These are phyloP conservation scores for Meandrina meandrites DNA, from an alignment of 92 coral and sea anemone species.

Conservation along the genomic window DNA sequence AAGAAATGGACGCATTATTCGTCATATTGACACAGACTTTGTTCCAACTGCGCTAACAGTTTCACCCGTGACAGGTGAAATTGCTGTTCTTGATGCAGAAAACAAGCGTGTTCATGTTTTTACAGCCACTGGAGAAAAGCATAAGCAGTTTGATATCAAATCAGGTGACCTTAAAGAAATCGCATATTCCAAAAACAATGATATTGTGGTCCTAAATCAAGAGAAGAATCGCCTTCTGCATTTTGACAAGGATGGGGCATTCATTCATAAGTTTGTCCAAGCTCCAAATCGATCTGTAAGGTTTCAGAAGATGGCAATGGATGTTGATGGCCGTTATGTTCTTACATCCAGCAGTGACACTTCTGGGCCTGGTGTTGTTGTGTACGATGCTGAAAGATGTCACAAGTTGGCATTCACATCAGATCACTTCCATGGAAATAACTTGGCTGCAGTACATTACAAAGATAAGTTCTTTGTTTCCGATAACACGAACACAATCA, in stretches of 20 bases:
- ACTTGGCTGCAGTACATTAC: conserved; percentile 26
- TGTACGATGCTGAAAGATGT: conserved; percentile 30
- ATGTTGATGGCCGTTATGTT: conserved; percentile 24
- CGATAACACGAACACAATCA: conserved; percentile 21
- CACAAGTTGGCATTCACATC: conserved; percentile 33
- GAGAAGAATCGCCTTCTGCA: conserved; percentile 39
- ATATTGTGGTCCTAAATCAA: conserved; percentile 36
- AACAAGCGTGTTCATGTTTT: conserved; percentile 26
- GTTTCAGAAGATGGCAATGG: conserved; percentile 32
- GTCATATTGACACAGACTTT: conserved; percentile 31
- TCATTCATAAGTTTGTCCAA: conserved; percentile 32
- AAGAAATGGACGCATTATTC: conserved; percentile 11
- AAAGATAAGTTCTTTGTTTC: conserved; percentile 25
- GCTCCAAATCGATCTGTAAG: conserved; percentile 30
- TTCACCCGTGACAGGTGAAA: conserved; percentile 26
- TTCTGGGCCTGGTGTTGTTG: conserved; percentile 27
- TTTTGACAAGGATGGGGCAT: conserved; percentile 36
- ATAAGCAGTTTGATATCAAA: conserved; percentile 27
- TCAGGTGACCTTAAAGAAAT: conserved; percentile 39
- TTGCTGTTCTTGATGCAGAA: conserved; percentile 44
- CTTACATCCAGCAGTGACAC: conserved; percentile 16
- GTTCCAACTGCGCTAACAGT: conserved; percentile 26
- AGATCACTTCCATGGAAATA: not conserved
- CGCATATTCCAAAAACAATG: conserved; percentile 24
- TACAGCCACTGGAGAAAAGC: conserved; percentile 28